Base-by-base conservation (phyloP, 1,140 invertebrate species). In the Microvelia longipes region DNA sequence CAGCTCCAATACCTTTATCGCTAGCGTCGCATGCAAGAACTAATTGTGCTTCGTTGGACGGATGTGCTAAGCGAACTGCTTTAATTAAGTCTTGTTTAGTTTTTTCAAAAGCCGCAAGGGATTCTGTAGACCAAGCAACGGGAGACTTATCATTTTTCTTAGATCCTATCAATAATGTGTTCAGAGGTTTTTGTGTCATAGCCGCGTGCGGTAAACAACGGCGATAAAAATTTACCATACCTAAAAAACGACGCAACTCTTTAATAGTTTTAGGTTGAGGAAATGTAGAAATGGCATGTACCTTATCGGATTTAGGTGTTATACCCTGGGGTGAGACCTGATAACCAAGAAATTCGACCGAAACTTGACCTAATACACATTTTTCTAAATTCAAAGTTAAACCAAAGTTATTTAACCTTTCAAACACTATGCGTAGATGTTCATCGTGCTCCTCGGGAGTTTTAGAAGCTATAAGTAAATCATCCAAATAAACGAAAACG, bases 391-490 rank as follows among this genome's bases (percentile, higher is more conserved):
- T 80, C 1, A 80, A 19, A 50, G 35, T 74, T 1, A 80, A 5
- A 1, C 76, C 75, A 68, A 74, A 76, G 0, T 76, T 63, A 0
- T 72, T 19, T 0, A 79, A 66, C 0, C 76, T 29, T 13, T 71
- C 2, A 29, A 79, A 75, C 0, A 79, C 28, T n/a, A 26, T 28
- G 66, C 25, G 28, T 19, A 28, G 71, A 29, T 79, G 76, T 1
- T 69, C 0, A 0, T 69, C 27, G 62, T 79, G 77, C 66, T 79
- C 69, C 63, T 74, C 72, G 11, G 69, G 64, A 26, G 29, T 73
- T 63, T n/a, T 60, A 2, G 78, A 79, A 0, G 72, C 76, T 19
- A 80, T 69, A 50, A 81, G 67, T 5, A 80, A 72, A 68, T 80
- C 77, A 68, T 80, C 24, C 70, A 50, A 19, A 19, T 50, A 50